Evolutionary conservation across 1,140 invertebrate genomes (phyloP).

Genomic region (Meloidogyne exigua): DNA sequence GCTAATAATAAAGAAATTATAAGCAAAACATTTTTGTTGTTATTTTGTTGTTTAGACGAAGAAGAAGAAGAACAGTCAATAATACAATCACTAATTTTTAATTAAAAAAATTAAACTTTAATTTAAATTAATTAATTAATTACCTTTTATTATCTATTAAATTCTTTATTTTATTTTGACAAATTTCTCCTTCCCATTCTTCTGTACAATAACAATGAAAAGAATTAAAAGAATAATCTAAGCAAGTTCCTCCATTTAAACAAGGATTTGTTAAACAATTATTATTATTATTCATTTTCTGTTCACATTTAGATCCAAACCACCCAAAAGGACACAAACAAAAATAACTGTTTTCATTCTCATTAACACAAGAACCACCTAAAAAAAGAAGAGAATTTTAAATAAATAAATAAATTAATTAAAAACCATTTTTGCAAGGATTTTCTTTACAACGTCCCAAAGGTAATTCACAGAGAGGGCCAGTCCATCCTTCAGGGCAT

Average conservation of each 20-base stretch:
- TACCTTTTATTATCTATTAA: constrained; percentile 15
- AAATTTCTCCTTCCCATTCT: constrained; percentile 13
- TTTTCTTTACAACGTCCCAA: constrained; percentile 14
- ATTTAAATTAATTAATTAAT: too few relatives aligned
- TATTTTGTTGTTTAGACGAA: background rate
- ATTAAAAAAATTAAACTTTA: too few relatives aligned
- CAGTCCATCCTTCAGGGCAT: constrained; percentile 32
- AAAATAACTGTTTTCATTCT: constrained; percentile 23
- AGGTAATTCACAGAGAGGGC: constrained; percentile 17
- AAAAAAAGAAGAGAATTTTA: too few relatives aligned
- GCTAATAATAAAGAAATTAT: background rate
- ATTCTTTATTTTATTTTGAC: constrained; percentile 28
- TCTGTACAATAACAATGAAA: constrained; percentile 30
- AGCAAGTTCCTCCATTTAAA: constrained; percentile 30
- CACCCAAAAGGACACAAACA: constrained; percentile 27
- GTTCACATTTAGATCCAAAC: constrained; percentile 21
- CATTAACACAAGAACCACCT: too few relatives aligned
- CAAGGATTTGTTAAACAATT: constrained; percentile 20
- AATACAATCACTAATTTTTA: background rate
- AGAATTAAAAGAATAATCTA: constrained; percentile 21
- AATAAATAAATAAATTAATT: background rate
- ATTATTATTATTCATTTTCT: constrained; percentile 22
- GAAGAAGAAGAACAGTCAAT: background rate
- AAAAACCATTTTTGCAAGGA: constrained; percentile 27
- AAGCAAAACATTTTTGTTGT: background rate